Evolutionary conservation across 2,888 invertebrate species (phyloP).

Genomic region (Alviniconcha strummeri): DNA sequence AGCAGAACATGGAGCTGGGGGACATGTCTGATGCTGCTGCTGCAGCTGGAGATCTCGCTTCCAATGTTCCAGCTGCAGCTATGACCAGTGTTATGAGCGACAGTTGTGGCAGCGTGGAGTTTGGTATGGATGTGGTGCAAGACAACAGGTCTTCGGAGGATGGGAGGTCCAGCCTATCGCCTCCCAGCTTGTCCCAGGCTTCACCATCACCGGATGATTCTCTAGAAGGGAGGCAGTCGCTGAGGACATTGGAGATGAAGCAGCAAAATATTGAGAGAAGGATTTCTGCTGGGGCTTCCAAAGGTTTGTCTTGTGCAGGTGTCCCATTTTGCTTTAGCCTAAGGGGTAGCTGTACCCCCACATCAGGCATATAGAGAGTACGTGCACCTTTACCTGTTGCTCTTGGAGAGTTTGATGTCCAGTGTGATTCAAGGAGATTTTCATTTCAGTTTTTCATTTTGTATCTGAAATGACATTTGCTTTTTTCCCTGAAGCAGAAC

Average conservation of each 20-base stretch:
- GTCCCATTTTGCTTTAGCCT: no score
- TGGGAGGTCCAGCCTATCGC: slow-evolving; percentile 21
- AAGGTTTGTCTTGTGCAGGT: neutral
- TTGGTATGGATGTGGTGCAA: slow-evolving; percentile 22
- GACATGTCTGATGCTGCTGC: slow-evolving; percentile 26
- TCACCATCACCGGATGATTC: neutral
- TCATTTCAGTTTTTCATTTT: no score
- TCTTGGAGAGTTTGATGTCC: no score
- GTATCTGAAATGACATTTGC: no score
- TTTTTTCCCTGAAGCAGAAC: no score
- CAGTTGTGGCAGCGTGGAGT: slow-evolving; percentile 36
- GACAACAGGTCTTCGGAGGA: slow-evolving; percentile 1
- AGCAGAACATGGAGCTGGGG: slow-evolving; percentile 36
- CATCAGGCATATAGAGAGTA: no score
- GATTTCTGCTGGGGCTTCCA: slow-evolving; percentile 15
- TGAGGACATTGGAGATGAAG: slow-evolving; percentile 40
- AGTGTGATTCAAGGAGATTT: no score
- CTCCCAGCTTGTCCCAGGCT: slow-evolving; percentile 6
- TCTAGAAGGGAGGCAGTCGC: slow-evolving; percentile 33
- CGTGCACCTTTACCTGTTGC: no score
- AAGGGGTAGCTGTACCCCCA: no score
- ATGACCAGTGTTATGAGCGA: slow-evolving; percentile 27
- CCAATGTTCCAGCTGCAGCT: neutral
- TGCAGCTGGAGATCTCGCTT: neutral
- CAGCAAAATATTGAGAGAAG: slow-evolving; percentile 34